phyloP scores from a whole-genome alignment of 2,113 vertebrate genomes.

The Hippocampus zosterae region DNA sequence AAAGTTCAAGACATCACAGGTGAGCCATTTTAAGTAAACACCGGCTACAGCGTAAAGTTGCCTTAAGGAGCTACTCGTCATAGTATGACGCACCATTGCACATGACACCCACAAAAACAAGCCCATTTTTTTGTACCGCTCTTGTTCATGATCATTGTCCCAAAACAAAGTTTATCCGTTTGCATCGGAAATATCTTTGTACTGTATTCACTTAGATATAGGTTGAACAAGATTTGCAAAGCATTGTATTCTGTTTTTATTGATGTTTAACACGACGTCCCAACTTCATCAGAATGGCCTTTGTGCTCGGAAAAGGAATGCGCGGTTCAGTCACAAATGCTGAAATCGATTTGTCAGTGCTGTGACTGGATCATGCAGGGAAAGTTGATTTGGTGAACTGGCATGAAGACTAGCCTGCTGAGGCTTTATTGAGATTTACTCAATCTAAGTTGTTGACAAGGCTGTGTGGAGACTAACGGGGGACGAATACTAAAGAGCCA shows the following conservation, averaged over 20 bases:
- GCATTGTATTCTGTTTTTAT: neutral
- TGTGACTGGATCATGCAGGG: conserved; percentile 19
- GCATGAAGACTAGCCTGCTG: conserved; percentile 24
- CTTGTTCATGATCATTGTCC: no score
- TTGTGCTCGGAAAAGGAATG: neutral
- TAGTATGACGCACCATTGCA: neutral
- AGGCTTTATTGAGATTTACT: conserved; percentile 39
- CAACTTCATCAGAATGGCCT: no score
- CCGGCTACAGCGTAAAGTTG: neutral
- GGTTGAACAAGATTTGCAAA: neutral
- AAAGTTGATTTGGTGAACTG: conserved; percentile 37
- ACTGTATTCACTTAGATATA: no score
- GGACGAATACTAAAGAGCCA: conserved; percentile 49
- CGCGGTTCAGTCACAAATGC: conserved; percentile 11
- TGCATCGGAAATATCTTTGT: no score
- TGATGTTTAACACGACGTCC: neutral
- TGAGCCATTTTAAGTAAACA: conserved; percentile 39
- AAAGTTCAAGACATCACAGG: conserved; percentile 97
- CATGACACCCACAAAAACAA: neutral
- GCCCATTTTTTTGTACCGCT: neutral
- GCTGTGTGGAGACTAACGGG: conserved; percentile 32
- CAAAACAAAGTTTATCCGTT: no score
- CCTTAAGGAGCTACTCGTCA: neutral
- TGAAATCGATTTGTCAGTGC: conserved; percentile 32
- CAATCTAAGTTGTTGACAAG: conserved; percentile 34